Conservation (phyloP, 64 coral and sea anemone species). For the Actinia tenebrosa region DNA sequence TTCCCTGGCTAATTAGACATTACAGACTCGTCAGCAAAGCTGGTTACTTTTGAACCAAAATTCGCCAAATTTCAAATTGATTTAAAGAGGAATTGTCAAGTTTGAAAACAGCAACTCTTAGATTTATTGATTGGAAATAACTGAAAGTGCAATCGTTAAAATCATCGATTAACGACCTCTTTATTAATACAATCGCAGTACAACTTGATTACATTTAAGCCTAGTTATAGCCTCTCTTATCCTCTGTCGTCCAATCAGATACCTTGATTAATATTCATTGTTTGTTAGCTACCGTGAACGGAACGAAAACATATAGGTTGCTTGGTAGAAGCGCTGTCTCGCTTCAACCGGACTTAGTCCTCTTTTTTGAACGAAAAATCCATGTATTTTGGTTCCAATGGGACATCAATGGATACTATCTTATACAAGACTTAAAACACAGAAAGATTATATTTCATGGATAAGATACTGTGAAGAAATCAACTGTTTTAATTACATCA, state of each 20-base stretch:
- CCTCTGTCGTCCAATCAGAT: background rate
- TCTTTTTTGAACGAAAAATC: background rate
- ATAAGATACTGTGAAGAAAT: background rate
- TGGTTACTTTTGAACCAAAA: background rate
- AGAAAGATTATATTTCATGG: background rate
- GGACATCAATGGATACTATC: background rate
- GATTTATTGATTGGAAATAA: background rate
- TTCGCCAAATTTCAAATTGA: background rate
- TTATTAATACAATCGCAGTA: background rate
- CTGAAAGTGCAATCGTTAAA: background rate
- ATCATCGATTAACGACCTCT: background rate
- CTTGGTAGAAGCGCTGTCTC: background rate
- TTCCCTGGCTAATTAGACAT: background rate
- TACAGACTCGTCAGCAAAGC: background rate
- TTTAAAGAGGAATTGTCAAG: background rate
- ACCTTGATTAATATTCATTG: background rate
- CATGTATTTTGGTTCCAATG: background rate
- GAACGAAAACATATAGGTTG: background rate
- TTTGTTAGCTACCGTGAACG: constrained; percentile 4
- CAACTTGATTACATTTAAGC: background rate
- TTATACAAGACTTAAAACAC: background rate
- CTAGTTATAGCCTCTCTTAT: background rate
- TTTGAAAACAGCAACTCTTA: background rate
- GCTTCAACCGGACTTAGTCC: background rate
- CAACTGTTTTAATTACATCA: background rate